Conservation (phyloP, 2,797 vertebrate species). For the Lepidocolaptes lacrymiger region DNA sequence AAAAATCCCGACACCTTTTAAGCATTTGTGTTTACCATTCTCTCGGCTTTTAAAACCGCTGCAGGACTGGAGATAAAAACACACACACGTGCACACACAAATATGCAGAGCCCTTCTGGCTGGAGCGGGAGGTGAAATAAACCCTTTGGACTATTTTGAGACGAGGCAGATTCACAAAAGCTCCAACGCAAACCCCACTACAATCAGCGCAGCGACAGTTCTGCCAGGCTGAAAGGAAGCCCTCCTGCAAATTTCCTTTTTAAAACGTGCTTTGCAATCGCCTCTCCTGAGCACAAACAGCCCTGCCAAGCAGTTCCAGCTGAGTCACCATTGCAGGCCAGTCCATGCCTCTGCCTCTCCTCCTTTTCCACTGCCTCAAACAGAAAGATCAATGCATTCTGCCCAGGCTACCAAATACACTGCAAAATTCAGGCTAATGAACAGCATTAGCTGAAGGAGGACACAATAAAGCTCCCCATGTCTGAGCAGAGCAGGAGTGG, state of each 20-base stretch:
- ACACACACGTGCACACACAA: not conserved
- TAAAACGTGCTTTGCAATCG: not conserved
- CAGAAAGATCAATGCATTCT: not conserved
- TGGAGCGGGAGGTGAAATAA: slow-evolving; percentile 10
- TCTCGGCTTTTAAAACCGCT: slow-evolving; percentile 3
- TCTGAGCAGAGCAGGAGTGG: not conserved
- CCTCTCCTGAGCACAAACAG: not conserved
- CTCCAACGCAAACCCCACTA: not conserved
- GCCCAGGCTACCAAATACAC: not conserved
- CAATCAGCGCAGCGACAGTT: slow-evolving; percentile 21
- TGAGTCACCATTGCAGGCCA: slow-evolving; percentile 15
- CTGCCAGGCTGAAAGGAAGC: slow-evolving; percentile 35
- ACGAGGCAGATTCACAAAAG: slow-evolving; percentile 21
- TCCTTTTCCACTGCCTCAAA: not conserved
- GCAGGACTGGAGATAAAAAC: slow-evolving; percentile 57
- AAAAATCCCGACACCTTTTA: not conserved
- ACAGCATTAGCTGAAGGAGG: accelerated
- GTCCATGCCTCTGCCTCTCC: not conserved
- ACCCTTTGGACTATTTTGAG: slow-evolving; percentile 21
- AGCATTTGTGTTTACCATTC: slow-evolving; percentile 30
- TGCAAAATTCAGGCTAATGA: not conserved
- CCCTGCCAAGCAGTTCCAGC: slow-evolving; percentile 9
- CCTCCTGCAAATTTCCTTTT: slow-evolving; percentile 18
- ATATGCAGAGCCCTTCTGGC: slow-evolving; percentile 38
- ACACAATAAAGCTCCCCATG: not conserved